A percentile compares a stretch with the other conserved stretches of the same genome.
These are phyloP conservation scores for Drosophila ananassae DNA, from an alignment of 1,140 invertebrate species.

Conservation along the genomic window DNA sequence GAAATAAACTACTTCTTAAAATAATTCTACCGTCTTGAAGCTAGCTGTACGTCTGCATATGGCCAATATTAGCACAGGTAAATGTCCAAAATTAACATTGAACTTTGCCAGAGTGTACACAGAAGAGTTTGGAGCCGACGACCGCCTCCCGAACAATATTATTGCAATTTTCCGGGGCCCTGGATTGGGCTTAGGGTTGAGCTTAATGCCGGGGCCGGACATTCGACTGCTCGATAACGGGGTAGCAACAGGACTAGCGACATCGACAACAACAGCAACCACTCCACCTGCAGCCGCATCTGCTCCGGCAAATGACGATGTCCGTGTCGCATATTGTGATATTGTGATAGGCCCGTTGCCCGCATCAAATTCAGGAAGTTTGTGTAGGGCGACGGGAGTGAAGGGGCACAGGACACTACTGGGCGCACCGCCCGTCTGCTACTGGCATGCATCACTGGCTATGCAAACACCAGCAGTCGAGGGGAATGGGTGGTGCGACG, in stretches of 20 bases:
- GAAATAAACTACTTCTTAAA: not conserved
- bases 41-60: conserved; percentile 37
- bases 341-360: conserved; percentile 49
- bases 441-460: conserved; percentile 66
- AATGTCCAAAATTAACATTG: conserved; percentile 82
- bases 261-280: conserved; percentile 17
- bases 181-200: conserved; percentile 60
- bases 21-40: not conserved
- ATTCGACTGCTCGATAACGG: conserved; percentile 52
- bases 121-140: conserved; percentile 20
- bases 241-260: conserved; percentile 32
- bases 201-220: conserved; percentile 63
- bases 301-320: conserved; percentile 42
- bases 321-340: conserved; percentile 48
- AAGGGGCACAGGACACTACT: not conserved
- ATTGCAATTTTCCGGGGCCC: conserved; percentile 73
- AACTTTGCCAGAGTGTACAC: conserved; percentile 60
- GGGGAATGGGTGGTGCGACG: not conserved
- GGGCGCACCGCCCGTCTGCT: conserved; percentile 27
- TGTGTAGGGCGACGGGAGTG: conserved; percentile 1
- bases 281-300: conserved; percentile 30
- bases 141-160: conserved; percentile 63
- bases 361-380: conserved; percentile 46
- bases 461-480: conserved; percentile 45
- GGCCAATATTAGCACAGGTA: conserved; percentile 76